Evolutionary conservation across 2,888 invertebrate genomes (phyloP).

Genomic region (Lithophane socia): DNA sequence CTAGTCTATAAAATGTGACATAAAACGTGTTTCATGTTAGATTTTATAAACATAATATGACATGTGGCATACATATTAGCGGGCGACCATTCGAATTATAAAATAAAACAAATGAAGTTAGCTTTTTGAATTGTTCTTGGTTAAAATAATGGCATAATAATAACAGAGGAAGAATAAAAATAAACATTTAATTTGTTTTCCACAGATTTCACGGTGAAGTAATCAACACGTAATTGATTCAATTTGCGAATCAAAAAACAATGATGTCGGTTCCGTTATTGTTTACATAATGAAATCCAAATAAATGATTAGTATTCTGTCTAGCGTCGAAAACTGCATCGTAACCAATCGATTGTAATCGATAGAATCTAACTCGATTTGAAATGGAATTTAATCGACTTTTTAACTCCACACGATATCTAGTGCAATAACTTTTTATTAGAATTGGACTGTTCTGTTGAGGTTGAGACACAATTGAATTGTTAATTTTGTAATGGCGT

Average conservation of each 20-base stretch:
- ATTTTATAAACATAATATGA: neutral
- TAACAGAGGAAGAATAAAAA: neutral
- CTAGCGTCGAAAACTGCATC: constrained; percentile 58
- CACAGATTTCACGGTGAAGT: constrained; percentile 35
- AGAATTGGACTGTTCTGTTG: constrained; percentile 55
- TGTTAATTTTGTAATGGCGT: constrained; percentile 61
- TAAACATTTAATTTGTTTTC: constrained; percentile 24
- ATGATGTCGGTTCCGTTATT: constrained; percentile 43
- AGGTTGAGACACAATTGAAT: constrained; percentile 59
- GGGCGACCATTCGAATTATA: neutral
- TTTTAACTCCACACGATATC: constrained; percentile 55
- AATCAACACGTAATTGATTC: constrained; percentile 33
- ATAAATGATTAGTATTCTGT: constrained; percentile 60
- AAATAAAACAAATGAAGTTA: constrained; percentile 6
- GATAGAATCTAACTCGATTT: constrained; percentile 49
- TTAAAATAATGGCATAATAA: constrained; percentile 11
- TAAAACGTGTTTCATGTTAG: neutral
- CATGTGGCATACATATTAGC: neutral
- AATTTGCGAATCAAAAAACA: constrained; percentile 44
- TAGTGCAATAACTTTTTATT: constrained; percentile 60
- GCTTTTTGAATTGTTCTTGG: neutral
- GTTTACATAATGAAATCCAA: constrained; percentile 62
- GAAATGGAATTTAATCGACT: constrained; percentile 56
- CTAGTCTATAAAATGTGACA: constrained; percentile 3
- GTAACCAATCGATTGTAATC: constrained; percentile 63